A percentile compares a stretch with the other conserved stretches of the same genome.
Conservation (phyloP, 2,113 vertebrate genomes). For the Noturus placidus region DNA sequence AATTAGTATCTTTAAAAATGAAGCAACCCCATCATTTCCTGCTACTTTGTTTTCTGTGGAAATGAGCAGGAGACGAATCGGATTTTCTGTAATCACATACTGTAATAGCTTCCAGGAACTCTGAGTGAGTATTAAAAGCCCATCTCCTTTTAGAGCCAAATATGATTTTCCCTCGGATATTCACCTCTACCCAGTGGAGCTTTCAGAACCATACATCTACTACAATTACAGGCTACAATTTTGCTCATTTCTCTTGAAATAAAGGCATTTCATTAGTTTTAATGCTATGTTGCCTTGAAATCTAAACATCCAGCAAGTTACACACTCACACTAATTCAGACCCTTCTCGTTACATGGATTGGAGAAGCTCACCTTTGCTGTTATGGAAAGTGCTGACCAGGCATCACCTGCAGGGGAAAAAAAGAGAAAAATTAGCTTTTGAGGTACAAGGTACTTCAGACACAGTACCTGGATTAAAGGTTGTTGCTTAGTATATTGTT, state of each 20-base stretch:
- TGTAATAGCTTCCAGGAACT: slow-evolving; percentile 13
- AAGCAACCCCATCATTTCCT: slow-evolving; percentile 13
- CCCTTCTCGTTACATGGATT: neutral
- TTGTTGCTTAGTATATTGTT: neutral
- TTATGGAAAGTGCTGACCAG: neutral
- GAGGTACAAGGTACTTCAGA: neutral
- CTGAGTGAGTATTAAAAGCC: slow-evolving; percentile 28
- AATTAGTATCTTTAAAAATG: slow-evolving; percentile 22
- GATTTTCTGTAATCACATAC: slow-evolving; percentile 18
- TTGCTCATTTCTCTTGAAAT: neutral
- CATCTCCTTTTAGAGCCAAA: slow-evolving; percentile 12
- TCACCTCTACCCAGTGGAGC: neutral
- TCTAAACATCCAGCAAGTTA: neutral
- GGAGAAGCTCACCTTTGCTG: neutral
- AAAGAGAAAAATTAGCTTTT: neutral
- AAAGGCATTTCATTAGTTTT: neutral
- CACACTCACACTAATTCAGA: neutral
- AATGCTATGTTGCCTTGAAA: neutral
- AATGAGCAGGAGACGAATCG: slow-evolving; percentile 6
- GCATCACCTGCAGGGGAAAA: slow-evolving; percentile 13
- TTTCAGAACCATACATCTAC: neutral
- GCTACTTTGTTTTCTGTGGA: slow-evolving; percentile 9
- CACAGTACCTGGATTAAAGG: neutral
- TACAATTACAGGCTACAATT: neutral
- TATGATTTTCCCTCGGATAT: neutral